phyloP scores from a whole-genome alignment of 2,888 invertebrate species.

The Hydropsyche betteni region DNA sequence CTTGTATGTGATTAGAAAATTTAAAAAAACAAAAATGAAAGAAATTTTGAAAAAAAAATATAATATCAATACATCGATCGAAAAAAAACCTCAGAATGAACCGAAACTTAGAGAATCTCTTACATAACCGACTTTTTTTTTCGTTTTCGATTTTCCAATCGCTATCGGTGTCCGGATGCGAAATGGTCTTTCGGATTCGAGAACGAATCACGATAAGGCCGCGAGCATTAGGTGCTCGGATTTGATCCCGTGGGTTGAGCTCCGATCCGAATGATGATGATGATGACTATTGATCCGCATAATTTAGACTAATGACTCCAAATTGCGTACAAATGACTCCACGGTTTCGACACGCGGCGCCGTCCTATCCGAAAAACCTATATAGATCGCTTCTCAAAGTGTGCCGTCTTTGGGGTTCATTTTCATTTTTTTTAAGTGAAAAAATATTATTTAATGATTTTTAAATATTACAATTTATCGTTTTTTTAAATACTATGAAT shows the following conservation, averaged over 20 bases:
- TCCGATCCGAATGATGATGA: conserved; percentile 32
- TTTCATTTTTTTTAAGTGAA: background rate
- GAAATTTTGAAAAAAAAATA: no score
- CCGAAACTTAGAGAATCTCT: no score
- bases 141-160: no score
- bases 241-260: background rate
- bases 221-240: conserved; percentile 18
- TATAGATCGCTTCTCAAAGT: conserved; percentile 30
- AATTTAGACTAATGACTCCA: conserved; percentile 52
- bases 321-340: conserved; percentile 52
- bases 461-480: background rate
- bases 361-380: background rate
- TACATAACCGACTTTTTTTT: no score
- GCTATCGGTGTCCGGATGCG: no score
- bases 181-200: background rate
- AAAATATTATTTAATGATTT: background rate
- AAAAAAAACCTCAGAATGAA: no score
- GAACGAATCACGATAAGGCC: conserved; percentile 7
- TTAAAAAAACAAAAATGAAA: no score
- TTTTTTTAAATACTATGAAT: background rate
- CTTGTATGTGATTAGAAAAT: no score
- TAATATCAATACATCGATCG: no score
- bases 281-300: conserved; percentile 52
- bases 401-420: background rate
- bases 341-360: conserved; percentile 43